Base-by-base conservation (phyloP, 2,888 invertebrate species). In the Atethmia centrago region DNA sequence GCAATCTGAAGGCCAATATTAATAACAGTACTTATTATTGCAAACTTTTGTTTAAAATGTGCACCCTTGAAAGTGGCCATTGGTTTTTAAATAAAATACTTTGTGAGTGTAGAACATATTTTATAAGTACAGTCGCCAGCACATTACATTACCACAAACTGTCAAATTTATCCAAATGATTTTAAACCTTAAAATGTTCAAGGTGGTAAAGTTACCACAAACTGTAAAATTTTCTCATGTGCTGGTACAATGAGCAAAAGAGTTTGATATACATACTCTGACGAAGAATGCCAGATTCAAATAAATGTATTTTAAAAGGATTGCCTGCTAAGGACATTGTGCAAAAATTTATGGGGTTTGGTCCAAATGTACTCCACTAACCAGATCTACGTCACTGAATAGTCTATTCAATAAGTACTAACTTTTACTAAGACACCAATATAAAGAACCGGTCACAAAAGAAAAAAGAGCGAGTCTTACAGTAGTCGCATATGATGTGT, bases 21-120 rank as follows among this genome's bases (percentile, higher is more conserved):
- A 77, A 79, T 72, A 55, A 72, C 42, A 65, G 79, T 62, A 72
- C 25, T 9, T 65, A 59, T n/a, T 28, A 51, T 40, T 79, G 64
- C 61, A 51, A 59, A 59, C 49, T 66, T 79, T 72, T 49, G 49
- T 78, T 65, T 40, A 51, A 73, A 77, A 64, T 64, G 45, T 16
- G 28, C 47, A 45, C 16, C 73, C 55, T 73, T 77, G 72, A 72
- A 65, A 49, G 4, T 28, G 45, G 28, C n/a, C 42, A 53, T 55
- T 64, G 47, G 47, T 59, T 71, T 74, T 49, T 53, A 14, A 42
- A n/a, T 36, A 5, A 5, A 36, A 55, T 55, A 59, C n/a, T 3
- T 9, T 51, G 7, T 21, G 3, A 28, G 45, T 25, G 49, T 36
- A 31, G n/a, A 53, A 10, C 36, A 14, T 9, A 14, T 58, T 66